phyloP scores from a whole-genome alignment of 92 coral and sea anemone genomes.

The Zoanthus solanderi region DNA sequence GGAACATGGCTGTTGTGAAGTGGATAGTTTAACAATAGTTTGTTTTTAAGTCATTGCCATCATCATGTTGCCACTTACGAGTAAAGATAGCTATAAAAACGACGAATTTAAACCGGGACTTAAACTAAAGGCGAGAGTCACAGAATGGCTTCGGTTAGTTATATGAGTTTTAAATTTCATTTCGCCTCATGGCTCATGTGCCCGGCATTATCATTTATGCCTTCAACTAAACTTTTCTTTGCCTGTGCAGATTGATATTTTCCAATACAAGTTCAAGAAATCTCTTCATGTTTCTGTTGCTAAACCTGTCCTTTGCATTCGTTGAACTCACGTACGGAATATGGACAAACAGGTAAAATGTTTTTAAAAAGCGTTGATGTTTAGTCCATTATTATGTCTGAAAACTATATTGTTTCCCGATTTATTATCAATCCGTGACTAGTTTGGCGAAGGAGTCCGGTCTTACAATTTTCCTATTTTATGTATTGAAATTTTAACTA shows the following conservation, averaged over 20 bases:
- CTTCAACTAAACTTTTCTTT: not conserved
- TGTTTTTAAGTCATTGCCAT: not conserved
- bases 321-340: slow-evolving; percentile 94
- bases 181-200: not conserved
- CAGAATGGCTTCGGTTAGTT: slow-evolving; percentile 89
- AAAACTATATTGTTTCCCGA: not conserved
- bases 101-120: slow-evolving; percentile 94
- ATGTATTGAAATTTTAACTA: not conserved
- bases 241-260: slow-evolving; percentile 75
- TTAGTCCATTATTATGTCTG: not conserved
- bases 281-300: slow-evolving; percentile 84
- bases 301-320: slow-evolving; percentile 94
- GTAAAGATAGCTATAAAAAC: slow-evolving; percentile 91
- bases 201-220: not conserved
- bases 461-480: no score
- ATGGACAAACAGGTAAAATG: slow-evolving; percentile 95
- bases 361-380: not conserved
- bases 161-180: not conserved
- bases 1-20: slow-evolving; percentile 10
- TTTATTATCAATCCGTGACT: not conserved
- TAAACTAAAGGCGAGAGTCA: slow-evolving; percentile 71
- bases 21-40: not conserved
- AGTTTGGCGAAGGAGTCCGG: not conserved
- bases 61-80: slow-evolving; percentile 94
- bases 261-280: slow-evolving; percentile 88